Evolutionary conservation across 2,113 vertebrate species (phyloP).

Genomic region (Calyptomena viridis): DNA sequence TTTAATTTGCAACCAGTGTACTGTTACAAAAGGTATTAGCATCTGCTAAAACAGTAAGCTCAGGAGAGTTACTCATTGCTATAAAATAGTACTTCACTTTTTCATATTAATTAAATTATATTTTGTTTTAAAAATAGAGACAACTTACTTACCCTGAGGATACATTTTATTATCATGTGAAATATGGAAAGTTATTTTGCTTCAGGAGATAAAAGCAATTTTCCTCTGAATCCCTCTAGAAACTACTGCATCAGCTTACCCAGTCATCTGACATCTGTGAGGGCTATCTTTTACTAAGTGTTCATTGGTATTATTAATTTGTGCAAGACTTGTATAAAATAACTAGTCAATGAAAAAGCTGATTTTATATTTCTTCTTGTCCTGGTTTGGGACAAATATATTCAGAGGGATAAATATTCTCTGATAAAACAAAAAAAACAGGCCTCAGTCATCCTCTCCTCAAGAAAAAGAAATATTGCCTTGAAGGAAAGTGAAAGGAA

Average conservation of each 20-base stretch:
- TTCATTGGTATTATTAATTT: slow-evolving; percentile 35
- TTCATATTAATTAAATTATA: slow-evolving; percentile 60
- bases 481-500: too few species aligned
- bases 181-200: slow-evolving; percentile 65
- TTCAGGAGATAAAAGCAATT: slow-evolving; percentile 72
- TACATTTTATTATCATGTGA: slow-evolving; percentile 58
- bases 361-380: neutral
- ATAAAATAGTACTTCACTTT: slow-evolving; percentile 34
- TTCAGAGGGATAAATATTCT: too few species aligned
- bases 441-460: too few species aligned
- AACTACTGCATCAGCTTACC: slow-evolving; percentile 46
- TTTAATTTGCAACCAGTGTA: neutral
- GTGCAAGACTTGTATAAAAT: neutral
- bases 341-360: neutral
- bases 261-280: slow-evolving; percentile 50
- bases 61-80: slow-evolving; percentile 28
- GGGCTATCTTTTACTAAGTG: slow-evolving; percentile 11
- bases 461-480: too few species aligned
- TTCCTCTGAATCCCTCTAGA: slow-evolving; percentile 58
- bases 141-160: slow-evolving; percentile 58
- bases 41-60: slow-evolving; percentile 25
- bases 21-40: slow-evolving; percentile 30
- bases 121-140: slow-evolving; percentile 62
- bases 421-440: too few species aligned
- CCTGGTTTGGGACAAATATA: too few species aligned